A percentile compares a stretch with the other conserved stretches of the same genome.
Conservation (phyloP, 2,888 invertebrate species). For the Palloptera scutellata region DNA sequence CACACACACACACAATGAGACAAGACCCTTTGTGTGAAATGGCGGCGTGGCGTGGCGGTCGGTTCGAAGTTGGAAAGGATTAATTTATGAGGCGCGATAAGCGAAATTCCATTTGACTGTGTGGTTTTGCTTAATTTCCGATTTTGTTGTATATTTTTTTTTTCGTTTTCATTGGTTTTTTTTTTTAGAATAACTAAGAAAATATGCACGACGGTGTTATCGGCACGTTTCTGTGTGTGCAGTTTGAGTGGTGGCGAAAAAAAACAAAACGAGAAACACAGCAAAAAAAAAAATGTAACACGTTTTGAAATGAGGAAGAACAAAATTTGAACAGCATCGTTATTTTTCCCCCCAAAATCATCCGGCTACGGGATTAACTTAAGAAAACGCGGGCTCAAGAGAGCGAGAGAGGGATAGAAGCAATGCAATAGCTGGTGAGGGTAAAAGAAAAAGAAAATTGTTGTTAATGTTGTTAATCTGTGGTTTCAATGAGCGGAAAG, state of each 20-base stretch:
- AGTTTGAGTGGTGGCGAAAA: not conserved
- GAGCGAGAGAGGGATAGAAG: not conserved
- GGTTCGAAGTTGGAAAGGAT: slow-evolving; percentile 30
- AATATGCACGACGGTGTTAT: slow-evolving; percentile 56
- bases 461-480: slow-evolving; percentile 48
- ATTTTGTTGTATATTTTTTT: slow-evolving; percentile 2
- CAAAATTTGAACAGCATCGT: not conserved
- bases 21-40: no score
- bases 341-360: not conserved
- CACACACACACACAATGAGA: no score
- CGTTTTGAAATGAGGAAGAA: not conserved
- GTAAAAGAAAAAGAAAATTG: not conserved
- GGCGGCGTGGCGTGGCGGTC: no score
- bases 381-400: not conserved
- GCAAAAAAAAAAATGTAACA: no score
- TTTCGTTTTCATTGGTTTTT: not conserved
- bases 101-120: slow-evolving; percentile 43
- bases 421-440: not conserved
- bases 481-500: slow-evolving; percentile 48
- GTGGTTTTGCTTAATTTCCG: slow-evolving; percentile 56
- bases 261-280: no score
- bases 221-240: slow-evolving; percentile 54
- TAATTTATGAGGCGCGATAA: slow-evolving; percentile 58
- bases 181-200: slow-evolving; percentile 33
- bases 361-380: not conserved